A percentile compares a stretch with the other conserved stretches of the same genome.
These are phyloP conservation scores for Anableps anableps DNA, from an alignment of 2,797 vertebrate genomes.

Conservation along the genomic window DNA sequence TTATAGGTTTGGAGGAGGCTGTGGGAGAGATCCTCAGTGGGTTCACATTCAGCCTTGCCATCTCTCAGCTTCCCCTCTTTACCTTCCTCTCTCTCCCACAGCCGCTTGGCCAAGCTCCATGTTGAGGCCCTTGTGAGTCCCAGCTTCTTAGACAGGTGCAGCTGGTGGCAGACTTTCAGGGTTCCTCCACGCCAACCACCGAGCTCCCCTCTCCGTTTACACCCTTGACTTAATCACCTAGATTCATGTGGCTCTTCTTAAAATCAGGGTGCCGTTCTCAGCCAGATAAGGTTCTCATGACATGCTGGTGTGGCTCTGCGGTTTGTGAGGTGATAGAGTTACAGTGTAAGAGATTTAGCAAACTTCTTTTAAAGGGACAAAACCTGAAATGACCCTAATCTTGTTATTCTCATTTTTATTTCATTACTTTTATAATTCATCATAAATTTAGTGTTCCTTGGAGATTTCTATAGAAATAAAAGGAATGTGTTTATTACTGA, in stretches of 20 bases:
- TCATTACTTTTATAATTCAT: not conserved
- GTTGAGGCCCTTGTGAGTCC: constrained; percentile 50
- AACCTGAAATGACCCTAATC: constrained; percentile 43
- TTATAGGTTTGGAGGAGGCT: constrained; percentile 65
- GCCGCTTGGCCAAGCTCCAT: constrained; percentile 70
- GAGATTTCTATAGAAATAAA: not conserved
- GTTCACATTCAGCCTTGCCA: constrained; percentile 64
- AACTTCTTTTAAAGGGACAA: constrained; percentile 9
- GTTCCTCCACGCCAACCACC: constrained; percentile 41
- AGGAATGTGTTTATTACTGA: constrained; percentile 1
- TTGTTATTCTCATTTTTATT: not conserved
- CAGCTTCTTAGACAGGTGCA: constrained; percentile 76
- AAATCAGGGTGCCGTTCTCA: constrained; percentile 48
- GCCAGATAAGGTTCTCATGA: constrained; percentile 58
- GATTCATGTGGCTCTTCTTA: constrained; percentile 54
- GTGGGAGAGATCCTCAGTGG: constrained; percentile 67
- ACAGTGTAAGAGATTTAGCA: constrained; percentile 33
- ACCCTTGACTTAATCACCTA: constrained; percentile 59
- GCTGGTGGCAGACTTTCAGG: constrained; percentile 54
- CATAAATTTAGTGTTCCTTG: no score
- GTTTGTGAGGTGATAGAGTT: constrained; percentile 68
- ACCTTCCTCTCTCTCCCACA: constrained; percentile 55
- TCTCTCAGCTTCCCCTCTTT: constrained; percentile 45
- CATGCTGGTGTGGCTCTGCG: constrained; percentile 33
- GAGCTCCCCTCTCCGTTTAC: constrained; percentile 71